Conservation (phyloP, 2,797 vertebrate species). For the Aphelocoma californica region DNA sequence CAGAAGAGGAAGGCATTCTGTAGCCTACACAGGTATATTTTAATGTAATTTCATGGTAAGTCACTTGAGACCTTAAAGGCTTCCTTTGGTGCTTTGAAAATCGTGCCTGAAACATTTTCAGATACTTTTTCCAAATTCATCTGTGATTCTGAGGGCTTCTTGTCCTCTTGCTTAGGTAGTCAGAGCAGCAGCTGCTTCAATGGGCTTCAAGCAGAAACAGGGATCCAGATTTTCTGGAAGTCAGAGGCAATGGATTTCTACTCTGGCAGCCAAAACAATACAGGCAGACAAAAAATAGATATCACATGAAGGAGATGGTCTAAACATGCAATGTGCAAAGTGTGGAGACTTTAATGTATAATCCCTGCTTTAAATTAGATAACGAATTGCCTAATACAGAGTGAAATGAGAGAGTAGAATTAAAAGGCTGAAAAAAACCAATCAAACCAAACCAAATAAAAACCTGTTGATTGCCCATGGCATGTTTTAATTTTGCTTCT, state of each 20-base stretch:
- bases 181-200: neutral
- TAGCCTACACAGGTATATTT: neutral
- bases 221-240: neutral
- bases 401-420: conserved; percentile 6
- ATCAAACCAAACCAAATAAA: neutral
- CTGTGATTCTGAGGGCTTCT: neutral
- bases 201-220: neutral
- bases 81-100: neutral
- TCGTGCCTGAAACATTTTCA: neutral
- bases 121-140: neutral
- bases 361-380: conserved; percentile 3
- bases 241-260: neutral
- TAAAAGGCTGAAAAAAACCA: neutral
- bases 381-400: conserved; percentile 7
- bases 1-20: neutral
- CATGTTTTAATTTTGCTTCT: conserved; percentile 15
- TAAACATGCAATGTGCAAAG: neutral
- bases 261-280: neutral
- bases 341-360: neutral
- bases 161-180: neutral
- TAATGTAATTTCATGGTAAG: neutral
- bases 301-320: neutral
- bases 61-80: neutral
- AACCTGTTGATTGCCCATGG: neutral
- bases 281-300: neutral